Conservation (phyloP, 2,797 vertebrate species). For the Parotocinclus haroldoi region DNA sequence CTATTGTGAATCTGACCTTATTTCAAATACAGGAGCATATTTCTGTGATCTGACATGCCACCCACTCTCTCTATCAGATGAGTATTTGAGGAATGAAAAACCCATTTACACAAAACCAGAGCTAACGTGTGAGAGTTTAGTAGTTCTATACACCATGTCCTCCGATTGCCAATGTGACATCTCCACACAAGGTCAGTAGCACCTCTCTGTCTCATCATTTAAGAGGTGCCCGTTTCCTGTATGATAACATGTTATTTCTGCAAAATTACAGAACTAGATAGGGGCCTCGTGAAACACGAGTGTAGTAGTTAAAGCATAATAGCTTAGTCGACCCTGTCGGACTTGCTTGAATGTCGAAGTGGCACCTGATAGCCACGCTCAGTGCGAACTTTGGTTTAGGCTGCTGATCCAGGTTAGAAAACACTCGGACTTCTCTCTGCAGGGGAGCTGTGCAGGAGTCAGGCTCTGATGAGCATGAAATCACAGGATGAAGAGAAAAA, state of each 20-base stretch:
- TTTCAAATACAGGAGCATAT: slow-evolving; percentile 51
- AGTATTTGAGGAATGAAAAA: slow-evolving; percentile 80
- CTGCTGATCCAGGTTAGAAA: slow-evolving; percentile 41
- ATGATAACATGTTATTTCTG: slow-evolving; percentile 54
- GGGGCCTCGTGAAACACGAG: slow-evolving; percentile 52
- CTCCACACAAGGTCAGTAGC: slow-evolving; percentile 66
- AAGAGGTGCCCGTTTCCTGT: slow-evolving; percentile 66
- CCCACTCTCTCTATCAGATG: slow-evolving; percentile 56
- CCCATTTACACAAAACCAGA: slow-evolving; percentile 63
- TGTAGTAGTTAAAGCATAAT: slow-evolving; percentile 50
- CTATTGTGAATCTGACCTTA: slow-evolving; percentile 53
- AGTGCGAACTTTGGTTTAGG: slow-evolving; percentile 35
- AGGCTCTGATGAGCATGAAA: slow-evolving; percentile 43
- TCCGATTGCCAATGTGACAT: slow-evolving; percentile 60
- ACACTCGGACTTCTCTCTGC: slow-evolving; percentile 28
- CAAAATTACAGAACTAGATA: slow-evolving; percentile 55
- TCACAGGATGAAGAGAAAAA: slow-evolving; percentile 41
- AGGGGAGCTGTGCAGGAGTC: slow-evolving; percentile 32
- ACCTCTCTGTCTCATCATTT: slow-evolving; percentile 62
- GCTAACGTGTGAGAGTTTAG: slow-evolving; percentile 59
- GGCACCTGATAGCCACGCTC: slow-evolving; percentile 33
- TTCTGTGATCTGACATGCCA: slow-evolving; percentile 64
- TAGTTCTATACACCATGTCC: slow-evolving; percentile 60
- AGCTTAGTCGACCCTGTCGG: slow-evolving; percentile 31
- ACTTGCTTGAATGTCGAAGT: slow-evolving; percentile 30